Base-by-base conservation (phyloP, 2,113 vertebrate species). In the Aramus guarauna region DNA sequence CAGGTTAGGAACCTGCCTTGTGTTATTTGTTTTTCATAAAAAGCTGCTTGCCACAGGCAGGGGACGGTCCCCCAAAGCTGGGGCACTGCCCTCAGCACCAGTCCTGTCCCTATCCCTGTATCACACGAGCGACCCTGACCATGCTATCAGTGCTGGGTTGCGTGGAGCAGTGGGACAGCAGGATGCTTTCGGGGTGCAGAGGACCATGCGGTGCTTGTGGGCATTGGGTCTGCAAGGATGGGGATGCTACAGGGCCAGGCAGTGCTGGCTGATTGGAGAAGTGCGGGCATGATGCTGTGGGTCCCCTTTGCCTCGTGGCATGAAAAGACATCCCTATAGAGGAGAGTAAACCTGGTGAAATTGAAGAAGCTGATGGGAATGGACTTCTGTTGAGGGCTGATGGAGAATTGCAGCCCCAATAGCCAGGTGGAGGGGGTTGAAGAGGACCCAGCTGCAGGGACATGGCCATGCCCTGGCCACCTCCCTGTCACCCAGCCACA, bases 291-390 rank as follows among this genome's bases (percentile, higher is more conserved):
- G 29, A n/a, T 2, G 37, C 27, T 19, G 4, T 4, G 43, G 23
- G 29, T 37, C 21, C 27, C 12, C 12, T 34, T 45, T 9, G 26
- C 17, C 15, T 36, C 2, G 0, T 2, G 55, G 55, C 32, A 14
- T 1, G 32, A 27, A 5, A 17, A 29, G n/a, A 10, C 15, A 22
- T 2, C 21, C 11, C 52, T 1, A 2, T 0, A 18, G 43, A 32
- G 15, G 60, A 2, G 66, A 21, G 8, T 2, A 59, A 50, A 37
- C 0, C 5, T 5, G 26, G 15, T 6, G 34, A 2, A 8, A 4
- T 0, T 14, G 50, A 9, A 85, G 39, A 30, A 78, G 16, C 16
- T 2, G 2, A 15, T 6, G 15, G 21, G 36, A 59, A 15, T 1
- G 12, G 4, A 2, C 12, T 76, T 47, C 9, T 21, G 1, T 11